Base-by-base conservation (phyloP, 2,888 invertebrate genomes). In the Tuberolachnus salignus region DNA sequence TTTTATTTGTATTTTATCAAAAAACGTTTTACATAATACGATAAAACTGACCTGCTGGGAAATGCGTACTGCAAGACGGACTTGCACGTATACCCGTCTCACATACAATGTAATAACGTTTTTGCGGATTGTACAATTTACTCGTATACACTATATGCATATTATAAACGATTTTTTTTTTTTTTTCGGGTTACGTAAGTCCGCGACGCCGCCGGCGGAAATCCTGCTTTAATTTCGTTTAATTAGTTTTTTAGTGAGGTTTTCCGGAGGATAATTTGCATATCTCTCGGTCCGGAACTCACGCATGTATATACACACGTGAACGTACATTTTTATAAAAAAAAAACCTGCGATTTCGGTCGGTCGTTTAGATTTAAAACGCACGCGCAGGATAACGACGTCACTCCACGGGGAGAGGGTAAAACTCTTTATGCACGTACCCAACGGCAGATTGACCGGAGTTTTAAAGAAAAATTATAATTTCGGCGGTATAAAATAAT, bases 341-440 rank as follows among this genome's bases (percentile, higher is more conserved):
- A 4, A 34, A 34, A 34, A 34, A n/a, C 8, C 44, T 10, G 13
- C 26, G n/a, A 63, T 51, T n/a, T 26, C 67, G 61, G n/a, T 51
- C 61, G n/a, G 2, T 70, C 69, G 70, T 64, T 59, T 59, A 72
- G 34, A 34, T 34, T 34, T 34, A 72, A 78, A 71, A 66, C 53
- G 61, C 49, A 26, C 26, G 64, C 19, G 19, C 51, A 14, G 49
- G 3, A 34, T 34, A 51, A 16, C 49, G 4, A 1, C 14, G 49
- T 46, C 14, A n/a, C 16, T 8, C n/a, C 51, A 16, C n/a, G 8
- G 16, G 16, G 16, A 49, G 13, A 3, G 16, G 51, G 16, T 2
- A 51, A 51, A 23, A 16, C 9, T 23, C 59, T 34, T 34, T 34
- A 34, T 6, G 34, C 6, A 34, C 3, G n/a, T 34, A 34, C 34